phyloP scores from a whole-genome alignment of 92 coral and sea anemone species.

The Umimayanthus chanpuru region DNA sequence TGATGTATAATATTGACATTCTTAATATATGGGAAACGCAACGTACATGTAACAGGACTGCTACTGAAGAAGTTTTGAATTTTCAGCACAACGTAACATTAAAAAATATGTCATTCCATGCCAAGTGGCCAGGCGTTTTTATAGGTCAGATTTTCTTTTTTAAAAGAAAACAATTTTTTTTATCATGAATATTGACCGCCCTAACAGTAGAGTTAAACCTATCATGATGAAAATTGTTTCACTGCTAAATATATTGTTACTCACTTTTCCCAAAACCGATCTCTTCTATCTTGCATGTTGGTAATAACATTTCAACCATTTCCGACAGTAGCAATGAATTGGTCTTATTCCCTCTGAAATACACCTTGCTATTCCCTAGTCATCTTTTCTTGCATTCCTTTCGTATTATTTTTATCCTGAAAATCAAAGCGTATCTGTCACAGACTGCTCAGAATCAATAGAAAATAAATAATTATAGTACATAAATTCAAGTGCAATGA shows the following conservation, averaged over 20 bases:
- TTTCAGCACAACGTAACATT: not conserved
- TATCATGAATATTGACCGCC: too few species aligned
- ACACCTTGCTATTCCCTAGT: constrained; percentile 46
- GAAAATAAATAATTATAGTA: too few species aligned
- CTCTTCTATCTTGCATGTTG: constrained; percentile 44
- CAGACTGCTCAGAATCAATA: not conserved
- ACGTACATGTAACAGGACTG: not conserved
- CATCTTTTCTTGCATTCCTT: too few species aligned
- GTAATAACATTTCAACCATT: constrained; percentile 46
- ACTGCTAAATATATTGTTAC: constrained; percentile 16
- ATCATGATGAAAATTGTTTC: too few species aligned
- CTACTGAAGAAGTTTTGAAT: not conserved
- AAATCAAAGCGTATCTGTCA: not conserved
- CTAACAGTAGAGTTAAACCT: too few species aligned
- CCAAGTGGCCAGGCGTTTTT: not conserved
- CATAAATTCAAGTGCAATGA: too few species aligned
- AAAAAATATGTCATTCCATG: not conserved
- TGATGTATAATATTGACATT: not conserved
- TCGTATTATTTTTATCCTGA: too few species aligned
- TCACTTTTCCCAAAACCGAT: constrained; percentile 64
- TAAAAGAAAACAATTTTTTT: too few species aligned
- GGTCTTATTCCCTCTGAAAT: constrained; percentile 49
- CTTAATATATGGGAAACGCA: not conserved
- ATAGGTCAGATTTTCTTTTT: too few species aligned
- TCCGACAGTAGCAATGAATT: constrained; percentile 53